Evolutionary conservation across 35 echinoderm and acorn worm genomes (phyloP).

Genomic region (Ophiothrix spiculata): DNA sequence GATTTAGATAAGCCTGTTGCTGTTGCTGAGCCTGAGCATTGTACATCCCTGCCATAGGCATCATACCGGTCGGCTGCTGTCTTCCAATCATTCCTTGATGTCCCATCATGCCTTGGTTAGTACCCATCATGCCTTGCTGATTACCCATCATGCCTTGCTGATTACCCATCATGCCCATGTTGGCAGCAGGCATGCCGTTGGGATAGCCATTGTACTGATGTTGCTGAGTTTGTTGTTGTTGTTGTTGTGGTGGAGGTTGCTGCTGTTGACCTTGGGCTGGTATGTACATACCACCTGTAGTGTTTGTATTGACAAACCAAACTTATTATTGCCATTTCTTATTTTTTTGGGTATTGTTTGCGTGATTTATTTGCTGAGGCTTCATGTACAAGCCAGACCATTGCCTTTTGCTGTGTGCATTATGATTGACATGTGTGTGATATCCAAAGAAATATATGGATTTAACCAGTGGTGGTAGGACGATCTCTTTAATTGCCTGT

Average conservation of each 20-base stretch:
- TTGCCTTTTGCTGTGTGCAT: no score
- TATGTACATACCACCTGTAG: neutral
- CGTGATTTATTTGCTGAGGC: no score
- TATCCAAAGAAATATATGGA: no score
- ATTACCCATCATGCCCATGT: neutral
- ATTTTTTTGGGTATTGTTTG: no score
- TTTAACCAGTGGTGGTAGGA: no score
- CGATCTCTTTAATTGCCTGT: no score
- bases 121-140: neutral
- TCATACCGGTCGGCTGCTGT: constrained; percentile 10
- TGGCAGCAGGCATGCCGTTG: neutral
- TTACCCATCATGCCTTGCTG: neutral
- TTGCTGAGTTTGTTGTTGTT: neutral
- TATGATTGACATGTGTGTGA: no score
- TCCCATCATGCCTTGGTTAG: neutral
- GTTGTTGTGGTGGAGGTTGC: neutral
- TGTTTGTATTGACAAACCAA: neutral
- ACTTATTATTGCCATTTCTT: neutral
- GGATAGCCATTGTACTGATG: neutral
- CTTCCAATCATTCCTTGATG: neutral
- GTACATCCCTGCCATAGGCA: neutral
- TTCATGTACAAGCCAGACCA: no score
- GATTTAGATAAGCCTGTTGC: neutral
- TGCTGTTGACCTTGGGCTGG: neutral
- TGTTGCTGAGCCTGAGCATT: neutral